Base-by-base conservation (phyloP, 2,888 invertebrate genomes). In the Thera obeliscata region DNA sequence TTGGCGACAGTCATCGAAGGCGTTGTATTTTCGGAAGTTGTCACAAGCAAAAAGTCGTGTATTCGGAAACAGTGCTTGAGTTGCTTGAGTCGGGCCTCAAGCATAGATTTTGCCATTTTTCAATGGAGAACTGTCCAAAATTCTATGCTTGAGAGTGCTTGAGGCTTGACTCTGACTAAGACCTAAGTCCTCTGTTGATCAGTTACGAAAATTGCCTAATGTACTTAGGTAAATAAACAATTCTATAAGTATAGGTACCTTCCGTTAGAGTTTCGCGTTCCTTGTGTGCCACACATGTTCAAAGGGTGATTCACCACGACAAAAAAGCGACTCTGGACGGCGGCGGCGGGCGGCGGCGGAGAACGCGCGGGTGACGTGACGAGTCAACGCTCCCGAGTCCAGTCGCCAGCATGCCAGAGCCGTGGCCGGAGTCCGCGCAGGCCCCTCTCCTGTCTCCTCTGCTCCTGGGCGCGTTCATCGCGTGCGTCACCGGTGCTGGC, bases 371-470 rank as follows among this genome's bases (percentile, higher is more conserved):
- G 87, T 86, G 88, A 87, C 89, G 91, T 78, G 78, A 78, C 80
- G 83, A 91, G 92, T 93, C 93, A 93, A 92, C 92, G 93, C 89
- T 93, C 93, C 93, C 93, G 86, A 77, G 79, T 91, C 90, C 86
- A 81, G 83, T 81, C 87, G 89, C 87, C 90, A 86, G 87, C 80
- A 89, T 88, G 90, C 76, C 86, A 81, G 86, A 83, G 85, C 83
- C 77, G 88, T 58, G 62, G 65, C 76, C 86, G 81, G 86, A 83
- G 84, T 83, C 76, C 82, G 83, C 82, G 82, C 80, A 78, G 78
- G 58, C 58, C 36, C 74, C 76, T 76, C 83, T 89, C 73, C 76
- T 90, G 80, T 87, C 92, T 79, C 86, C 91, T 79, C 84, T 90
- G 70, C 83, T 82, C 73, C 82, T 91, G 74, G 88, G 87, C 68